Percentiles rank a stretch among this genome's conserved stretches.
These are phyloP conservation scores for Cercocebus atys DNA, from an alignment of 2,113 vertebrate species.

Conservation along the genomic window DNA sequence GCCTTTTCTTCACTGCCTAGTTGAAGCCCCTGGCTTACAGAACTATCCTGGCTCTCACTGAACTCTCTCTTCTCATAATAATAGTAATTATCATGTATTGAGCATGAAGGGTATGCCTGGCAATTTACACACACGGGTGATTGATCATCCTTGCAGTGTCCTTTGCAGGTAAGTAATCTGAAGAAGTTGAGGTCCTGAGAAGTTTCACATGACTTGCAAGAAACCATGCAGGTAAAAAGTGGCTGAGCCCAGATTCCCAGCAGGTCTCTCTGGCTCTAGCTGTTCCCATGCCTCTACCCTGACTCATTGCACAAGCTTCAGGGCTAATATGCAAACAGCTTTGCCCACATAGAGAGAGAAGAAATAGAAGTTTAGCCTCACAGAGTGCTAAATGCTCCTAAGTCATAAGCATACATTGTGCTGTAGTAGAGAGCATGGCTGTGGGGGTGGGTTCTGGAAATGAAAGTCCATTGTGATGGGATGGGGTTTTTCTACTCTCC, in stretches of 20 bases:
- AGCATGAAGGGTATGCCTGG: neutral
- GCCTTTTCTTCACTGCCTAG: neutral
- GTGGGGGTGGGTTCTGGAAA: neutral
- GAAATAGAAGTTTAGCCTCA: neutral
- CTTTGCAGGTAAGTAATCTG: neutral
- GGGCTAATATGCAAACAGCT: neutral
- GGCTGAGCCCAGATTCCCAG: neutral
- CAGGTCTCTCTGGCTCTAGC: neutral
- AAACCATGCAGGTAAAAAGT: neutral
- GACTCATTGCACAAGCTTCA: rapidly evolving
- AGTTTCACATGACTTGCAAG: neutral
- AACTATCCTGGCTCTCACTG: neutral
- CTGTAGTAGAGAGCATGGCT: neutral
- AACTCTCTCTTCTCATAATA: neutral
- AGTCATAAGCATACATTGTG: neutral
- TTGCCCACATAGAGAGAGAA: neutral
- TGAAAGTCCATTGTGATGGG: neutral
- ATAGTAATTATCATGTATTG: neutral
- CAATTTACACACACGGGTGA: neutral
- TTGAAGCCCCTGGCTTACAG: neutral
- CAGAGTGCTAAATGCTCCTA: neutral
- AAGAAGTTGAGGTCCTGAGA: neutral
- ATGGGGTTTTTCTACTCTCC: neutral
- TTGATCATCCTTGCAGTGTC: neutral
- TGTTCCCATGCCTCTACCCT: neutral